Evolutionary conservation across 2,888 invertebrate species (phyloP).

Genomic region (Resseliella maxima): DNA sequence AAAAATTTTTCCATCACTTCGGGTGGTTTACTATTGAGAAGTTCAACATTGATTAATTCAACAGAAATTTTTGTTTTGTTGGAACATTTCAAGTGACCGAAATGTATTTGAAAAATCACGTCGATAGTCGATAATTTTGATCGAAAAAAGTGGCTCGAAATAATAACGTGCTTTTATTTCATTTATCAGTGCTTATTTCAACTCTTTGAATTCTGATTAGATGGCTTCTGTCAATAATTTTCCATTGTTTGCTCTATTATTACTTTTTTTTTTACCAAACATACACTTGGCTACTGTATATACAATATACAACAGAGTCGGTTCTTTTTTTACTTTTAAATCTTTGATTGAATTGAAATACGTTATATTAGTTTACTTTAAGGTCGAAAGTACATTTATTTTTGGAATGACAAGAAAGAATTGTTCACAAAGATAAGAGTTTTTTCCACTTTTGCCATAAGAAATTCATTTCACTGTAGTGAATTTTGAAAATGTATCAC

Average conservation of each 20-base stretch:
- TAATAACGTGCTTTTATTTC: not conserved
- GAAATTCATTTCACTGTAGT: not conserved
- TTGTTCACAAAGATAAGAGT: not conserved
- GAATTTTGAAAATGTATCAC: not conserved
- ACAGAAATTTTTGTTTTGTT: too few relatives aligned
- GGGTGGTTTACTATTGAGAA: too few relatives aligned
- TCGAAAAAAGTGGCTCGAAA: not conserved
- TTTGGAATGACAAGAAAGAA: not conserved
- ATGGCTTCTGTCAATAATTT: slow-evolving; percentile 3
- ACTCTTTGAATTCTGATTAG: not conserved
- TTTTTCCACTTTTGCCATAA: too few relatives aligned
- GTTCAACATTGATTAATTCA: too few relatives aligned
- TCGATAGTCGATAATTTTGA: not conserved
- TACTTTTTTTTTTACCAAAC: not conserved
- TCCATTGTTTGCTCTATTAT: not conserved
- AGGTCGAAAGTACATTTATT: not conserved
- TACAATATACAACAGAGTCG: too few relatives aligned
- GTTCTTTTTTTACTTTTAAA: too few relatives aligned
- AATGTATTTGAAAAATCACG: not conserved
- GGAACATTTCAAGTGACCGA: not conserved
- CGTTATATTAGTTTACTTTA: too few relatives aligned
- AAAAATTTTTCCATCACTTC: too few relatives aligned
- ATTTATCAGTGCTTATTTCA: slow-evolving; percentile 1
- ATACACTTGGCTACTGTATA: slow-evolving; percentile 24
- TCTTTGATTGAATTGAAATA: too few relatives aligned